Conservation (phyloP, 2,888 invertebrate genomes). For the Digitonthophagus gazella region DNA sequence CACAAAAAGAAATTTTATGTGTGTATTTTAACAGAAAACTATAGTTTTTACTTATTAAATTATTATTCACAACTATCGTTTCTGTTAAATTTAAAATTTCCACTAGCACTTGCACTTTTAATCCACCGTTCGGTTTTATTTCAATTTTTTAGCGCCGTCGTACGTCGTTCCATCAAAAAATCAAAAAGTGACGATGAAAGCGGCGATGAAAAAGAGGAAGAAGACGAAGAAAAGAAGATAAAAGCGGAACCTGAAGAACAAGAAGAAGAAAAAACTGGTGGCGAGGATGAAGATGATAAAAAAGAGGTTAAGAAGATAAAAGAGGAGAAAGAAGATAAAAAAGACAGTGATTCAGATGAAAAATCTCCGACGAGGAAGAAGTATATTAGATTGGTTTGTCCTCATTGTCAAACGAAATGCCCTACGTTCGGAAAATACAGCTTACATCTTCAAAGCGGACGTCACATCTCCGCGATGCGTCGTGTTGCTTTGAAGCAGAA, state of each 20-base stretch:
- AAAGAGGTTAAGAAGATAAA: conserved; percentile 48
- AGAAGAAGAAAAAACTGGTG: conserved; percentile 33
- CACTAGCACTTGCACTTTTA: conserved; percentile 16
- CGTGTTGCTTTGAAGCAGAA: conserved; percentile 73
- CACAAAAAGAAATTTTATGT: background rate
- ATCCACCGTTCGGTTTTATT: conserved; percentile 20
- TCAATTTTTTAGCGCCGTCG: conserved; percentile 38
- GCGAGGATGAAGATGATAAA: conserved; percentile 42
- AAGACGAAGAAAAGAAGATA: conserved; percentile 52
- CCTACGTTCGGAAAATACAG: conserved; percentile 75
- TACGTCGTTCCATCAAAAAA: conserved; percentile 35
- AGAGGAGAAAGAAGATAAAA: conserved; percentile 56
- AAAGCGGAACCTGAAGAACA: conserved; percentile 39
- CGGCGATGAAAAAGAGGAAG: conserved; percentile 41
- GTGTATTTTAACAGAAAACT: background rate
- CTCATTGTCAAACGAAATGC: conserved; percentile 74
- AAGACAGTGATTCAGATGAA: conserved; percentile 47
- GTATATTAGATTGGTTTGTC: conserved; percentile 72
- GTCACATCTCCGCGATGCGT: conserved; percentile 72
- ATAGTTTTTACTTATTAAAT: background rate
- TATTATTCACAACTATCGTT: background rate
- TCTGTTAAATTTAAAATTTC: background rate
- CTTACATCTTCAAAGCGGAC: conserved; percentile 68
- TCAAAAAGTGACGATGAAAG: conserved; percentile 33
- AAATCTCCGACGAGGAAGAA: conserved; percentile 43